Percentiles rank a stretch among this genome's conserved stretches.
These are phyloP conservation scores for Echiichthys vipera DNA, from an alignment of 2,797 vertebrate species.

Conservation along the genomic window DNA sequence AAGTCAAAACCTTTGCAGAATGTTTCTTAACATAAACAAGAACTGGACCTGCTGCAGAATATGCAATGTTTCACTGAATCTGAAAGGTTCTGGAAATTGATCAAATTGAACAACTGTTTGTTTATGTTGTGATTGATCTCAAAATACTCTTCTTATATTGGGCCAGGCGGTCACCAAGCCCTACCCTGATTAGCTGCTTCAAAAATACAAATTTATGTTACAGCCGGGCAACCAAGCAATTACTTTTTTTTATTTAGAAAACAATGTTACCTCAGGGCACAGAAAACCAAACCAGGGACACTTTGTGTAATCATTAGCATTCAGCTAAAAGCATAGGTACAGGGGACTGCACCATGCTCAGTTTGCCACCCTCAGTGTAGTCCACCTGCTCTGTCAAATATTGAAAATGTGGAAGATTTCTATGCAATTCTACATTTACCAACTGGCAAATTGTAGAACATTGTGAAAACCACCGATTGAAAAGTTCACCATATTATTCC, in stretches of 20 bases:
- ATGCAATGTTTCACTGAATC: not conserved
- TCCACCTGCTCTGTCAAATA: not conserved
- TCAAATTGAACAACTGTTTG: too few relatives aligned
- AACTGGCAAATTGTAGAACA: not conserved
- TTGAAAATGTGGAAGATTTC: not conserved
- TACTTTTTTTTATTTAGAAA: not conserved
- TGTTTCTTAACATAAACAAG: constrained; percentile 4
- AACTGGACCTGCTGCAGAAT: not conserved
- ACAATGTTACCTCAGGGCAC: not conserved
- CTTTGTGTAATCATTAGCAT: not conserved
- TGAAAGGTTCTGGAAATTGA: constrained; percentile 10
- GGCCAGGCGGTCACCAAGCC: not conserved
- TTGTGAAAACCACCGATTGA: not conserved
- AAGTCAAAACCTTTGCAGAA: constrained; percentile 2
- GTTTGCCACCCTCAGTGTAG: not conserved
- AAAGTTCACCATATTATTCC: not conserved
- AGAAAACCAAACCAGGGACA: not conserved
- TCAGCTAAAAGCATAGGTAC: not conserved
- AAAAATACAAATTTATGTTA: not conserved
- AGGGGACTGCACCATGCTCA: not conserved
- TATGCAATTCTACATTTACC: not conserved
- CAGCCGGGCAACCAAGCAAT: not conserved
- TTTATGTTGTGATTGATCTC: not conserved
- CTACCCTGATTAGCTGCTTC: not conserved
- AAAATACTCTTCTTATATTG: not conserved